Base-by-base conservation (phyloP, 2,888 invertebrate species). In the Drosophila helvetica region DNA sequence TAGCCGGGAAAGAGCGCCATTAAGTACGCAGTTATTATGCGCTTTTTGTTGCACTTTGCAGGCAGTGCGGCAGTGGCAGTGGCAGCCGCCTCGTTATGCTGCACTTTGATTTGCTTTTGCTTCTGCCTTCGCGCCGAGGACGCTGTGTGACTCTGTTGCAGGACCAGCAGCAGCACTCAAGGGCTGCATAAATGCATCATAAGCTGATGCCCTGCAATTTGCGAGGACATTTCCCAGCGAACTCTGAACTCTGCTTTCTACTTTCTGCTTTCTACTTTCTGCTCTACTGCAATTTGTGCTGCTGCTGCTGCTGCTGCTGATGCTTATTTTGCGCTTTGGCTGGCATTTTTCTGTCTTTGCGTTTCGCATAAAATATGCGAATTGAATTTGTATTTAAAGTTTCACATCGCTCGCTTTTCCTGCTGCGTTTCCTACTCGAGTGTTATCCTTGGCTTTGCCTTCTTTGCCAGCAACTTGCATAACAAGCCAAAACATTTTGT, bases 341-440 rank as follows among this genome's bases (percentile, higher is more conserved):
- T 73, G 69, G 57, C 76, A 78, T 81, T 76, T 74, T 74, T 75
- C 71, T 63, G 71, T 71, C 71, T 80, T 77, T 86, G 75, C 86
- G 79, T 75, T 74, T 62, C 70, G 73, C 82, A 89, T 85, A 85
- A 85, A 85, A 89, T 85, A 85, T 85, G 89, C 85, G 85, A 85
- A 85, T 85, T 85, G 85, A 89, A 85, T 85, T 85, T 85, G 86
- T 89, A 85, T 87, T 85, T 89, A 89, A 85, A 85, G 85, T 85
- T 85, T 63, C 73, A 52, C 60, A 65, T 48, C 55, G 57, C 58
- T 46, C 27, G 27, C 27, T 38, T 45, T 63, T 54, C 54, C 46
- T 58, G 63, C 65, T 30, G 10, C 9, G 2, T 30, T 1, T 10
- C 30, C 30, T 6, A 38, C 38, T 38, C 38, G n/a, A 38, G 38